Evolutionary conservation across 2,113 vertebrate genomes (phyloP).

Genomic region (Bettongia penicillata): DNA sequence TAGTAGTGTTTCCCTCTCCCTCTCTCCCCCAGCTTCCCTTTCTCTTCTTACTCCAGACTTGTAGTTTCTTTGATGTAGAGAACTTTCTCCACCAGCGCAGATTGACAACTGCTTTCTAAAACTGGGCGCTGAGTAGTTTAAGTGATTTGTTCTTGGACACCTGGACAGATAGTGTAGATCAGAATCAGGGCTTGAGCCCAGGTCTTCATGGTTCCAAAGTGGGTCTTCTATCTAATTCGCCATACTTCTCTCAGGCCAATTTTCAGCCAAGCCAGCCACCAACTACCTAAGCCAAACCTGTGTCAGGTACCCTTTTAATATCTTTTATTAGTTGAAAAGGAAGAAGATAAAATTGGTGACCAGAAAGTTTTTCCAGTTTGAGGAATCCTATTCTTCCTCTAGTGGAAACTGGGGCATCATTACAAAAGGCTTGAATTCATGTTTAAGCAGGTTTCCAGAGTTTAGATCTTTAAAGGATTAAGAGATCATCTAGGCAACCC

Average conservation of each 20-base stretch:
- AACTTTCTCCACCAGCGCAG: background rate
- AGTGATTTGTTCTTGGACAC: background rate
- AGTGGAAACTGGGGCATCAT: background rate
- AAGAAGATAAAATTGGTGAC: background rate
- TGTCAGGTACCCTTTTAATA: background rate
- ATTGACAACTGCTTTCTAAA: background rate
- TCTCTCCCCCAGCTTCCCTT: background rate
- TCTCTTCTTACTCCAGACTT: background rate
- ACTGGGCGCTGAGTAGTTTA: background rate
- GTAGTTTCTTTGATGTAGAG: background rate
- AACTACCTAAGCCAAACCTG: background rate
- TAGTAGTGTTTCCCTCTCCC: background rate
- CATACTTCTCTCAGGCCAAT: background rate
- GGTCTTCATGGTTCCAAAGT: background rate
- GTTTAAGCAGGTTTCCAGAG: background rate
- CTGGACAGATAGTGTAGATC: background rate
- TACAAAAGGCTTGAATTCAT: background rate
- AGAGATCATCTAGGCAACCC: background rate
- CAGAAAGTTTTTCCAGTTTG: slow-evolving; percentile 65
- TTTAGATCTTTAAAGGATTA: background rate
- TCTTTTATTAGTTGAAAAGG: background rate
- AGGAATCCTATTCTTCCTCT: background rate
- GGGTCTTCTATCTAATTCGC: background rate
- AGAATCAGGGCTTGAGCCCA: background rate
- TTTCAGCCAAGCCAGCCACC: background rate